phyloP scores from a whole-genome alignment of 1,140 invertebrate genomes.

The Drosophila busckii region DNA sequence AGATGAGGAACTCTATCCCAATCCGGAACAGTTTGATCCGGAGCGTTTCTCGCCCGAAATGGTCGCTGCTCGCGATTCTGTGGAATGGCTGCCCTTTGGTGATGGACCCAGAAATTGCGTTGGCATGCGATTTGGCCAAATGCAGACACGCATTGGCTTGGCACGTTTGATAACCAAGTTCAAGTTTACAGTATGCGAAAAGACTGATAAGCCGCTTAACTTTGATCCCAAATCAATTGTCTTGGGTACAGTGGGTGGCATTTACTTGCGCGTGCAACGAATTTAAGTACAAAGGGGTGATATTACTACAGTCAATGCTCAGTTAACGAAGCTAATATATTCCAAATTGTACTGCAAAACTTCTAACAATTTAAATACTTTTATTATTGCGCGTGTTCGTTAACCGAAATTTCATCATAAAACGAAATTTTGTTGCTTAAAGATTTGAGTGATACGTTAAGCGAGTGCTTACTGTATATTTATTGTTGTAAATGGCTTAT shows the following conservation, averaged over 20 bases:
- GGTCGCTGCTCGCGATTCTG: slow-evolving; percentile 77
- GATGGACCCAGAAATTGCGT: slow-evolving; percentile 81
- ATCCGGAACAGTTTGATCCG: slow-evolving; percentile 82
- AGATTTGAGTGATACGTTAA: too few relatives aligned
- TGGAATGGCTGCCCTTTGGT: slow-evolving; percentile 83
- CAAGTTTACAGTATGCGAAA: slow-evolving; percentile 48
- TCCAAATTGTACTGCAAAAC: too few relatives aligned
- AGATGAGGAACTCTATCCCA: slow-evolving; percentile 80
- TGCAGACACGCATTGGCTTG: slow-evolving; percentile 78
- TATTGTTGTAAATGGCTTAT: too few relatives aligned
- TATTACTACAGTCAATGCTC: too few relatives aligned
- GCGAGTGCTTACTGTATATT: too few relatives aligned
- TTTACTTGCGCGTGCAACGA: slow-evolving; percentile 32
- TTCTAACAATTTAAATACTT: too few relatives aligned
- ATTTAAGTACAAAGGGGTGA: not conserved
- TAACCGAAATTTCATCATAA: too few relatives aligned
- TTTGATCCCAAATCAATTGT: slow-evolving; percentile 30
- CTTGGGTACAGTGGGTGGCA: slow-evolving; percentile 36
- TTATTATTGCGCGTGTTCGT: too few relatives aligned
- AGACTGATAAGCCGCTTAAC: slow-evolving; percentile 40
- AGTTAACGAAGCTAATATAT: too few relatives aligned
- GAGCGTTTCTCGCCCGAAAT: slow-evolving; percentile 80
- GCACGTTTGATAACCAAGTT: slow-evolving; percentile 72
- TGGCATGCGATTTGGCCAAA: slow-evolving; percentile 78
- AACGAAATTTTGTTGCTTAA: too few relatives aligned